These are phyloP conservation scores for Pyxicephalus adspersus DNA, from an alignment of 2,113 vertebrate genomes.

Conservation along the genomic window DNA sequence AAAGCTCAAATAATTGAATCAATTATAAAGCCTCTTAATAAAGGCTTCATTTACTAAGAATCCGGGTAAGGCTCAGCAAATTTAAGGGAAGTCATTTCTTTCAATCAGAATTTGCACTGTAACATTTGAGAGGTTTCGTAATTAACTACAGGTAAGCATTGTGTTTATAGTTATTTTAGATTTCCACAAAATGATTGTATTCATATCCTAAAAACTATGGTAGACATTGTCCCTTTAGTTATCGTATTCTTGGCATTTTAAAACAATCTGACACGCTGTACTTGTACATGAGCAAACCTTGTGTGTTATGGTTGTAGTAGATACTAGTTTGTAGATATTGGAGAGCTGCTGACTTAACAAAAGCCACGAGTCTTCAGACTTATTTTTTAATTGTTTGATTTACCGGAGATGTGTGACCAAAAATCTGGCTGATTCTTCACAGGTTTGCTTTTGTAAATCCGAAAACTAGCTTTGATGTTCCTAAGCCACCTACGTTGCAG, in stretches of 20 bases:
- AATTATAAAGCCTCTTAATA: neutral
- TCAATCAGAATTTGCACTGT: neutral
- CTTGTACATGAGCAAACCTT: slow-evolving; percentile 1
- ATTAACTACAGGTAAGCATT: neutral
- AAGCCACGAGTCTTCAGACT: neutral
- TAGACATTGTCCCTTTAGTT: neutral
- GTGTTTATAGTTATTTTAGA: neutral
- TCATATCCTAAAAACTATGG: neutral
- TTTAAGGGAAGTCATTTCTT: neutral
- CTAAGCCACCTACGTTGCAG: no score
- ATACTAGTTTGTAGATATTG: neutral
- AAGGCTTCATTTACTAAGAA: neutral
- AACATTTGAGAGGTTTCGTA: neutral
- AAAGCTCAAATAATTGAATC: slow-evolving; percentile 48
- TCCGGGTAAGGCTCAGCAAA: neutral
- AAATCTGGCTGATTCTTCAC: no score
- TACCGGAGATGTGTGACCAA: no score
- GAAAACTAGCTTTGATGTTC: no score
- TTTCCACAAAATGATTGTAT: neutral
- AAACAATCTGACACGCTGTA: neutral
- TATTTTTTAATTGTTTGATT: neutral
- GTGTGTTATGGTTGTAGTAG: neutral
- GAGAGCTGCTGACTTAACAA: neutral
- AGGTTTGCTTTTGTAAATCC: no score
- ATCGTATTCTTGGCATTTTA: neutral